Evolutionary conservation across 2,888 invertebrate species (phyloP), one percentile per base, ranked within the genome.

Genomic region (Tetragonula carbonaria): DNA sequence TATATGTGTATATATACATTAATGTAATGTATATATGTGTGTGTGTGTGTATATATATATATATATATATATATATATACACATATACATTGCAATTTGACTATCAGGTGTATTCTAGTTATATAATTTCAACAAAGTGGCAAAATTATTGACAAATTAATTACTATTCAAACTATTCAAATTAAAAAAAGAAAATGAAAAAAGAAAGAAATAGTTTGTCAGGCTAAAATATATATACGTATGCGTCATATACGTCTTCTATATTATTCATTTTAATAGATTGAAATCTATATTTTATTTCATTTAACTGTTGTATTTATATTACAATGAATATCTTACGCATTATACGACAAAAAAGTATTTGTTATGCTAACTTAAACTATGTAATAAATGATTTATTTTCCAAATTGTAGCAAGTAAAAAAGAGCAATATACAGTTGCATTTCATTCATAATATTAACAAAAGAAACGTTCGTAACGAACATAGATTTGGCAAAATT

Each of bases 21-120:
- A 45, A 11, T 11, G 45, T 45, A 45, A 45, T 45, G 11, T 45
- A 45, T 45, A 45, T 45, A 45, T 45, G 11, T 45, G 0, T 45
- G 8, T 38, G 38, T 38, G 86, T 87, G 23, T 23, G 23, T 23
- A 23, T 23, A 23, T 23, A 83, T 88, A 85, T 86, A 90, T 85
- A 82, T 90, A 88, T 82, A 82, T 83, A 87, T 87, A 85, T 45
- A 45, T 45, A 45, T 45, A 83, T 88, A 85, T 86, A 90, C 84
- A 82, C 88, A 88, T 82, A 82, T 83, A 87, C 89, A 85, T 89
- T 90, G 78, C 84, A 90, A 84, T 90, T 90, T 87, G 83, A 87
- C 78, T 86, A 86, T 88, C 84, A 85, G 87, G 81, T 83, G 86
- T 88, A 88, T 73, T 85, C 77, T 79, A 80, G 88, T 80, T 79